These are phyloP conservation scores for Chaetops frenatus DNA, from an alignment of 2,113 vertebrate species.

Conservation along the genomic window DNA sequence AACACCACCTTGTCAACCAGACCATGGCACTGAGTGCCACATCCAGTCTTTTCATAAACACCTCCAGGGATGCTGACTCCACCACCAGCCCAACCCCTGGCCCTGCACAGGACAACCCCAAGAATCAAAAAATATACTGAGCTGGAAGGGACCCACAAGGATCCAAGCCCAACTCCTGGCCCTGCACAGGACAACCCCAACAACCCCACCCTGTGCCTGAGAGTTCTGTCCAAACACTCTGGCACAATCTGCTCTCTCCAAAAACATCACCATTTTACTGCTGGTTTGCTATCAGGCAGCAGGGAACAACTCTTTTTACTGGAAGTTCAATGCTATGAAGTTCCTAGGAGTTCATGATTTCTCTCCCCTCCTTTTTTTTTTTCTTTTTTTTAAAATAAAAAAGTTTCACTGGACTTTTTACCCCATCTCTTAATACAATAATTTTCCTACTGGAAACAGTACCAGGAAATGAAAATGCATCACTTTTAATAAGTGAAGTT, in stretches of 20 bases:
- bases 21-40: neutral
- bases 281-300: neutral
- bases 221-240: neutral
- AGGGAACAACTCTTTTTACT: neutral
- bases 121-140: neutral
- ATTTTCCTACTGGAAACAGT: neutral
- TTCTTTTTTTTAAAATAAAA: neutral
- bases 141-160: neutral
- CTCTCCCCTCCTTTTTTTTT: fast-evolving
- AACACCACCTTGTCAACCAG: neutral
- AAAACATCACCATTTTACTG: fast-evolving
- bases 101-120: neutral
- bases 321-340: neutral
- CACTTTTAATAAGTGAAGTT: neutral
- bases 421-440: neutral
- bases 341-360: neutral
- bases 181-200: neutral
- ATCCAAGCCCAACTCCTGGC: neutral
- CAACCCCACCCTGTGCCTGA: neutral
- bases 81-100: neutral
- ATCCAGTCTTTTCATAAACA: neutral
- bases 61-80: neutral
- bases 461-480: neutral
- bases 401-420: neutral
- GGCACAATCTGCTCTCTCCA: neutral